Evolutionary conservation across 2,113 vertebrate genomes (phyloP), one percentile per base, ranked within the genome.

Genomic region (Vidua macroura): DNA sequence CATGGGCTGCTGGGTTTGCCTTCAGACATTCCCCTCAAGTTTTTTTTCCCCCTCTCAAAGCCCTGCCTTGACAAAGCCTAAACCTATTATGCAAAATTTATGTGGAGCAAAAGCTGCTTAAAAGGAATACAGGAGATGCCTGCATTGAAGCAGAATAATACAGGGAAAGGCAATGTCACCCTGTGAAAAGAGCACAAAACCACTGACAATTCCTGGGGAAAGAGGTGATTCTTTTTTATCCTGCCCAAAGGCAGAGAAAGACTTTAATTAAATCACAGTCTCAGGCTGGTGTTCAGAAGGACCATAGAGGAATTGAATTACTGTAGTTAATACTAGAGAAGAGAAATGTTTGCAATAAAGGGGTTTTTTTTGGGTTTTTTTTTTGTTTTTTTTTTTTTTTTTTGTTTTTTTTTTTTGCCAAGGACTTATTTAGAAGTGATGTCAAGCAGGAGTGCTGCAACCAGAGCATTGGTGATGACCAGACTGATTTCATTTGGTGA

Each of bases 41-140:
- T 17, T 35, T 35, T 22, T 51, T 56, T 63, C 4, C 8, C 22
- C 23, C 43, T 46, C 37, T 62, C 21, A 62, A 86, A 86, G 67
- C 64, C 20, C 37, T 72, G 62, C 69, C 88, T 67, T 51, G 41
- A 80, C 58, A 51, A 86, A 92, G 63, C 25, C 15, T 79, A 90
- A 93, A 75, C 68, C 62, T 95, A 78, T 93, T 90, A 92, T 27
- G 58, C 81, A 90, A 86, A 90, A 86, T 37, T 64, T 56, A 78
- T 0, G 0, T 27, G 68, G 62, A 84, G 70, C 58, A 86, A 92
- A 91, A 95, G 86, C 91, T 78, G 83, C 86, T 91, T 89, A 88
- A 78, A 78, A 90, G 66, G 68, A 81, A 69, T 7, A 70, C 0
- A 0, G 62, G 66, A 84, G 83, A 53, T 0, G 28, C 28, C 59